Conservation (phyloP, 2,888 invertebrate genomes). For the Dicranocentrus wangi region DNA sequence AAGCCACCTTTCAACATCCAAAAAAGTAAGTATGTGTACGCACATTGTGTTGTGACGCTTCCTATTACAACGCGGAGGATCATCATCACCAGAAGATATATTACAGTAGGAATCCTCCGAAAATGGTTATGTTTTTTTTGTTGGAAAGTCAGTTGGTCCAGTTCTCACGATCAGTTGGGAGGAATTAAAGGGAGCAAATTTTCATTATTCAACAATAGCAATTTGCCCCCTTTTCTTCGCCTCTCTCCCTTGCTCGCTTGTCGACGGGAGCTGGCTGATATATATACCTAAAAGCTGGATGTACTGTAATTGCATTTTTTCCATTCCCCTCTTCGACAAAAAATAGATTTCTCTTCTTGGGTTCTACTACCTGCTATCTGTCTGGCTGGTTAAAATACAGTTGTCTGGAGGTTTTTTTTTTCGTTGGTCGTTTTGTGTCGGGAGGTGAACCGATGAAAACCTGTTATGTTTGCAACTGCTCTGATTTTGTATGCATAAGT, state of each 20-base stretch:
- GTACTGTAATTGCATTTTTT: constrained; percentile 25
- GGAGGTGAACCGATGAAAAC: too few relatives aligned
- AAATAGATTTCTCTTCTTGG: too few relatives aligned
- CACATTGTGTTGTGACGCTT: too few relatives aligned
- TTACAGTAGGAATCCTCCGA: background rate
- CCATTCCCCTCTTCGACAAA: background rate
- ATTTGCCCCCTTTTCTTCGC: constrained; percentile 25
- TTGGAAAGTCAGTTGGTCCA: constrained; percentile 54
- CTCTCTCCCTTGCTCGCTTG: background rate
- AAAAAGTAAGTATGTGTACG: too few relatives aligned
- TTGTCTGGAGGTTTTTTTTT: background rate
- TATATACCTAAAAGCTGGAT: background rate
- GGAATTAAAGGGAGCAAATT: constrained; percentile 54
- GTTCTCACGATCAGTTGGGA: constrained; percentile 56
- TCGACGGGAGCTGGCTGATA: constrained; percentile 1
- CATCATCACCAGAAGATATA: background rate
- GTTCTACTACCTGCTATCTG: background rate
- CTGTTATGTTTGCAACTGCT: too few relatives aligned
- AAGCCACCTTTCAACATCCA: constrained; percentile 13
- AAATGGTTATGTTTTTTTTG: constrained; percentile 20
- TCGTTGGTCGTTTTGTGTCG: too few relatives aligned
- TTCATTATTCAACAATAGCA: constrained; percentile 55
- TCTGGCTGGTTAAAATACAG: background rate
- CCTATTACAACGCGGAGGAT: background rate
- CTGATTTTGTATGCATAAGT: too few relatives aligned